These are phyloP conservation scores for Antidorcas marsupialis DNA, from an alignment of 2,113 vertebrate genomes.

Conservation along the genomic window DNA sequence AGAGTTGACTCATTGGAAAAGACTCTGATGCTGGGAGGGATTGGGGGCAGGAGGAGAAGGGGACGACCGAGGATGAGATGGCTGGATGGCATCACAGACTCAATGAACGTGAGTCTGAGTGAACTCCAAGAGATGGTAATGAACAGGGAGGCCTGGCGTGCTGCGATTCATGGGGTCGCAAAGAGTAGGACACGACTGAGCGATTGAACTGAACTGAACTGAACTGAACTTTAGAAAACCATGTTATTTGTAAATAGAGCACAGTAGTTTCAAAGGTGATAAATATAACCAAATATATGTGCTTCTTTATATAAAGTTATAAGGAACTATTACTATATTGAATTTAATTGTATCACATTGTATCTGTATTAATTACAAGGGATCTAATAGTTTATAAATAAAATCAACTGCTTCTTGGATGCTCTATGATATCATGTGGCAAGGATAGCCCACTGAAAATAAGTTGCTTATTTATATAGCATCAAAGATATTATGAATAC, in stretches of 20 bases:
- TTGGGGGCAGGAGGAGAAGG: too few relatives aligned
- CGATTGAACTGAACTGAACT: too few relatives aligned
- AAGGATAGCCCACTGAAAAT: neutral
- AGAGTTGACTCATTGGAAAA: too few relatives aligned
- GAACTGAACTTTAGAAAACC: neutral
- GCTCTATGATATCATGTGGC: neutral
- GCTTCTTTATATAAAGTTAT: neutral
- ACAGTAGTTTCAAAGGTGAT: neutral
- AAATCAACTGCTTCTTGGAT: neutral
- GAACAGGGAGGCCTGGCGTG: too few relatives aligned
- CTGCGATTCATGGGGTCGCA: accelerated
- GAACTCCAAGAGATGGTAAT: too few relatives aligned
- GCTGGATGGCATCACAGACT: too few relatives aligned
- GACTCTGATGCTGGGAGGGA: too few relatives aligned
- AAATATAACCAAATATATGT: neutral
- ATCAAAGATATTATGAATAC: neutral
- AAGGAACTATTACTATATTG: neutral
- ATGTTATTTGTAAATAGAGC: neutral
- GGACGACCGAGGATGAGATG: too few relatives aligned
- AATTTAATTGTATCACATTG: neutral
- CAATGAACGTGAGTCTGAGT: too few relatives aligned
- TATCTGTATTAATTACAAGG: neutral
- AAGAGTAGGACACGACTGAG: too few relatives aligned
- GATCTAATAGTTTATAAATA: neutral
- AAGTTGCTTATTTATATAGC: neutral